Base-by-base conservation (phyloP, 2,797 vertebrate species). In the Schizopygopsis malacanthus region DNA sequence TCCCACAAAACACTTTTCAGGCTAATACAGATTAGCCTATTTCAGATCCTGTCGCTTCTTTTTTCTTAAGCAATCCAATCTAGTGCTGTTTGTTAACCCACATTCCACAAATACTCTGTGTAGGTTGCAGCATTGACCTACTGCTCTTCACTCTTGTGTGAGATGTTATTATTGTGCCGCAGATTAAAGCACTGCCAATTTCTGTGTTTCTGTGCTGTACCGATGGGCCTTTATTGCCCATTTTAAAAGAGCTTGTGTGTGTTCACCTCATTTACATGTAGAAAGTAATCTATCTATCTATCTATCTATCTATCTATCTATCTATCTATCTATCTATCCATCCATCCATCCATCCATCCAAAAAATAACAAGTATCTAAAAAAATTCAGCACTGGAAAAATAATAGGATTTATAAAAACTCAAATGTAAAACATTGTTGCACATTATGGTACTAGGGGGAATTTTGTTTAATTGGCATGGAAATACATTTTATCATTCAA, bases 21-120 rank as follows among this genome's bases (percentile, higher is more conserved):
- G 91, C 93, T 96, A 95, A 95, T 93, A 90, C 91, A 90, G 92
- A 95, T 94, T 96, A 95, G 92, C 90, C 91, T 89, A 90, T 93
- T 93, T 92, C 89, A 84, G 82, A 75, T 69, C 69, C 63, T 89
- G 85, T 87, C 91, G 91, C 91, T 93, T 83, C 79, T 82, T 79
- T 56, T 71, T 76, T 85, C 52, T 59, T 45, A 76, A 80, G 82
- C 87, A 85, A 75, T 83, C 87, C 77, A 85, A 85, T 87, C 80
- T 90, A 80, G 86, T 61, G 86, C 65, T 90, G 89, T 92, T 92
- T 92, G 90, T 91, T 90, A 94, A 93, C 92, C 93, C 89, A 93
- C 86, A 92, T 95, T 89, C 89, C 88, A 86, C 72, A 87, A 83
- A 87, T 81, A 87, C 56, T 52, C 84, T n/a, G 71, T 65, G 61